Evolutionary conservation across 2,888 invertebrate species (phyloP).

Genomic region (Seira ritae): DNA sequence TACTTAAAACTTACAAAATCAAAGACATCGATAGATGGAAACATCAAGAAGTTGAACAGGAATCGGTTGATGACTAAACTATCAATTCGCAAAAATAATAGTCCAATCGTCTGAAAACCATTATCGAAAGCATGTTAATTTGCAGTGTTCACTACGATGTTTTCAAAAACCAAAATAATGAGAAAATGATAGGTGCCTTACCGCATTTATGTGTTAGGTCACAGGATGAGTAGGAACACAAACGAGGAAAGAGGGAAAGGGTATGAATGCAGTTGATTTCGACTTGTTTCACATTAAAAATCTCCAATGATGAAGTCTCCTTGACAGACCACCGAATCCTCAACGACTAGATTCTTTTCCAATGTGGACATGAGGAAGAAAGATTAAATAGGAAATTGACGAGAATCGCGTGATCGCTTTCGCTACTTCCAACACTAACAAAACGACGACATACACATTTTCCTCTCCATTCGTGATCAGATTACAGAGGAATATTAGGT

Average conservation of each 20-base stretch:
- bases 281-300: neutral
- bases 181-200: too few relatives aligned
- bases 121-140: too few relatives aligned
- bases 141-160: too few relatives aligned
- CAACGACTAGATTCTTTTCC: slow-evolving; percentile 14
- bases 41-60: neutral
- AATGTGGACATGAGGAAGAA: neutral
- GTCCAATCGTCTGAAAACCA: too few relatives aligned
- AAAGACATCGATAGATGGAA: neutral
- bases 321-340: neutral
- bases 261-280: neutral
- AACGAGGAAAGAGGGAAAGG: neutral
- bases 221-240: neutral
- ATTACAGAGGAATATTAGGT: neutral
- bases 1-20: slow-evolving; percentile 17
- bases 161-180: too few relatives aligned
- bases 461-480: neutral
- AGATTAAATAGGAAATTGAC: neutral
- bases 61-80: neutral
- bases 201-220: too few relatives aligned
- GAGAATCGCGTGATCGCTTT: neutral
- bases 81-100: neutral
- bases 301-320: too few relatives aligned
- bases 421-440: neutral
- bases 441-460: neutral